Conservation (phyloP, 2,888 invertebrate species). For the Galeruca laticollis region DNA sequence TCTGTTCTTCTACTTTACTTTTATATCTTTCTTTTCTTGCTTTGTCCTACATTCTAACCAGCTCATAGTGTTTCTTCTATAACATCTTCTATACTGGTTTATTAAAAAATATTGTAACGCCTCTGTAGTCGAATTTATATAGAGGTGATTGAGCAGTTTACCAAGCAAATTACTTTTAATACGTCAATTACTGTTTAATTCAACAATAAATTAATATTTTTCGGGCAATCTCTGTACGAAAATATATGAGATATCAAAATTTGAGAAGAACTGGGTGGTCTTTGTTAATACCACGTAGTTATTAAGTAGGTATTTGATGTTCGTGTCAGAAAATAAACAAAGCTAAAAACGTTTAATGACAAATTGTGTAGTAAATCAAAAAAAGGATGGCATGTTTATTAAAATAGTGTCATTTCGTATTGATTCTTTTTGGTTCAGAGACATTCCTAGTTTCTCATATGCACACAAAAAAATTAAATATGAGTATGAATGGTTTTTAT, state of each 20-base stretch:
- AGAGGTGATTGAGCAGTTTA: slow-evolving; percentile 10
- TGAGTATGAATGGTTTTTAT: not conserved
- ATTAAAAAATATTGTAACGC: not conserved
- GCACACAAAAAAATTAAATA: not conserved
- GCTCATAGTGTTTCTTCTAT: too few species aligned
- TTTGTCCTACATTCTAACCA: too few species aligned
- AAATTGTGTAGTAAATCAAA: too few species aligned
- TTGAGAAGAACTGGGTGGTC: not conserved
- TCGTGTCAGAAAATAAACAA: too few species aligned
- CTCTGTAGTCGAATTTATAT: not conserved
- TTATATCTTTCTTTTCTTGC: too few species aligned
- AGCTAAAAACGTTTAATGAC: too few species aligned
- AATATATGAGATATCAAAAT: not conserved
- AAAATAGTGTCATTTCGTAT: too few species aligned
- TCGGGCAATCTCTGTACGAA: not conserved
- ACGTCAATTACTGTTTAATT: slow-evolving; percentile 1
- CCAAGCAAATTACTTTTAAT: slow-evolving; percentile 2
- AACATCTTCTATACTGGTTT: too few species aligned
- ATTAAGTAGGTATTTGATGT: too few species aligned
- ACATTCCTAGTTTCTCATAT: not conserved
- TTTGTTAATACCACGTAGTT: not conserved
- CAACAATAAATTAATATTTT: slow-evolving; percentile 4
- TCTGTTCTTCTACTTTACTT: too few species aligned
- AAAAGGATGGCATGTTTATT: too few species aligned
- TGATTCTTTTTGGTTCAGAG: too few species aligned